A percentile compares a stretch with the other conserved stretches of the same genome.
These are phyloP conservation scores for Pseudorhombus dupliciocellatus DNA, from an alignment of 2,113 vertebrate genomes.

Conservation along the genomic window DNA sequence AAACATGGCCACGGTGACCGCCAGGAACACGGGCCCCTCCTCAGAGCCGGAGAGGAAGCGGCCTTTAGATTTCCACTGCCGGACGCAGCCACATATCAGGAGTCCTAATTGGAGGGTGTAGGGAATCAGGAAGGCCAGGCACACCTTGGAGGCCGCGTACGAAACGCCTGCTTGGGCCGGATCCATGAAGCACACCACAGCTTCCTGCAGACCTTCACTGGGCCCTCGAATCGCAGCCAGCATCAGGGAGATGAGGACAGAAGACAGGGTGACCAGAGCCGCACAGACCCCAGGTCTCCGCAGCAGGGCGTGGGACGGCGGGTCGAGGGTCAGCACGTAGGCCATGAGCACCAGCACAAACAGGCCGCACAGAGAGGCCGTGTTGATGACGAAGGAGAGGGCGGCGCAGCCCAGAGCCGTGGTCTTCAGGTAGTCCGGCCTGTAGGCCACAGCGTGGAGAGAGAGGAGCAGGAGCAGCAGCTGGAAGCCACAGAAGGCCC, in stretches of 20 bases:
- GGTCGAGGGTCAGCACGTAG: slow-evolving; percentile 58
- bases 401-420: slow-evolving; percentile 73
- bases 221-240: slow-evolving; percentile 73
- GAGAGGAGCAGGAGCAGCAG: slow-evolving; percentile 81
- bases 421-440: slow-evolving; percentile 73
- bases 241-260: slow-evolving; percentile 70
- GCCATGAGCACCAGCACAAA: slow-evolving; percentile 71
- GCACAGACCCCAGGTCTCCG: slow-evolving; percentile 36
- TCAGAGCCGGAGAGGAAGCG: slow-evolving; percentile 51
- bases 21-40: slow-evolving; percentile 35
- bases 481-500: slow-evolving; percentile 76
- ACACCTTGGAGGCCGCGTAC: slow-evolving; percentile 79
- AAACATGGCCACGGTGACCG: slow-evolving; percentile 27
- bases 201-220: not conserved
- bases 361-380: slow-evolving; percentile 76
- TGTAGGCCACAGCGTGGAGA: slow-evolving; percentile 72
- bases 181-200: slow-evolving; percentile 77
- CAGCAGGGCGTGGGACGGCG: slow-evolving; percentile 19
- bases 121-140: slow-evolving; percentile 78
- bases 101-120: slow-evolving; percentile 66
- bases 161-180: slow-evolving; percentile 58
- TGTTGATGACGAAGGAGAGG: slow-evolving; percentile 82
- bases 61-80: slow-evolving; percentile 42
- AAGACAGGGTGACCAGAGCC: slow-evolving; percentile 49
- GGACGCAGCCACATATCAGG: slow-evolving; percentile 49